Percentiles rank a stretch among this genome's conserved stretches.
Conservation (phyloP, 2,113 vertebrate genomes). For the Oreochromis tanganicae region DNA sequence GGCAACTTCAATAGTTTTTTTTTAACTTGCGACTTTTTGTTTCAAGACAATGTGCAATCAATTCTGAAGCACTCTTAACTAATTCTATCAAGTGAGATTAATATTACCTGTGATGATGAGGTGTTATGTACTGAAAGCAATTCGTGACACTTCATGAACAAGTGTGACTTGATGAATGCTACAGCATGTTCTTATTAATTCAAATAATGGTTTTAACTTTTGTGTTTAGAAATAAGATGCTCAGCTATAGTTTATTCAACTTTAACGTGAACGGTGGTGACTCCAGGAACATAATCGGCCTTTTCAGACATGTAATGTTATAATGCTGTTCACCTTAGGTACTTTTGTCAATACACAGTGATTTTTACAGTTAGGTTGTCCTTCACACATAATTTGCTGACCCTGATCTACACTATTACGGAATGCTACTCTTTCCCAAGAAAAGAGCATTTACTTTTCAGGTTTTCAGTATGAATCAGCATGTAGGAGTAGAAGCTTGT, state of each 20-base stretch:
- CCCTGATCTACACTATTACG: neutral
- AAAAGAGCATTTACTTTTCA: neutral
- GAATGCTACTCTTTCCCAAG: neutral
- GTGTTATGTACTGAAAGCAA: neutral
- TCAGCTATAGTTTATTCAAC: neutral
- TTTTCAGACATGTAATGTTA: neutral
- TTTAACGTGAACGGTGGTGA: neutral
- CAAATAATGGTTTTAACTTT: neutral
- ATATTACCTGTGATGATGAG: neutral
- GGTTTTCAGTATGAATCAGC: neutral
- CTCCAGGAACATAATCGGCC: neutral
- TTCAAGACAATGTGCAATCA: conserved; percentile 21
- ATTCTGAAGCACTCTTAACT: neutral
- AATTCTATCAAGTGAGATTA: neutral
- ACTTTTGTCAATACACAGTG: neutral
- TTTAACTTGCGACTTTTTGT: neutral
- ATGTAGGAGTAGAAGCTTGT: neutral
- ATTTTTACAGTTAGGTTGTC: neutral
- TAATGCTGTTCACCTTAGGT: neutral
- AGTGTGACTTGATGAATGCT: neutral
- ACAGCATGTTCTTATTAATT: neutral
- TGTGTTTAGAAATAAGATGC: neutral
- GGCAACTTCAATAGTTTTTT: neutral
- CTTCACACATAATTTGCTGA: neutral
- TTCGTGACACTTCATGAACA: neutral